A percentile compares a stretch with the other conserved stretches of the same genome.
Evolutionary conservation across 2,797 vertebrate species (phyloP).

Genomic region (Botia almorhae): DNA sequence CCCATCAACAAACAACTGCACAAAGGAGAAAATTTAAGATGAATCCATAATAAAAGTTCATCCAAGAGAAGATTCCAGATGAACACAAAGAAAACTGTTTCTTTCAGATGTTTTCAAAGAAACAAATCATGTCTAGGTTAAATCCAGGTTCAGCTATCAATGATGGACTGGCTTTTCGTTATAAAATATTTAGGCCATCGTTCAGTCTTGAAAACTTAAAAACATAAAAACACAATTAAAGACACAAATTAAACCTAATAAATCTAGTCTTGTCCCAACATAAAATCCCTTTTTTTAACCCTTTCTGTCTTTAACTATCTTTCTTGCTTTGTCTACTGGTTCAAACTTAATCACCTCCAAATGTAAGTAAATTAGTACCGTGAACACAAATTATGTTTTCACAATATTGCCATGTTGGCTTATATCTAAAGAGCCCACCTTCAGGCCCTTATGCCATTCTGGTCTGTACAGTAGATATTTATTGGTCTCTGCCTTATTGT

Average conservation of each 20-base stretch:
- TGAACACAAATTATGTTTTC: background rate
- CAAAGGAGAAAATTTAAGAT: slow-evolving; percentile 25
- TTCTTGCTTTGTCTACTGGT: background rate
- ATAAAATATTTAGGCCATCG: background rate
- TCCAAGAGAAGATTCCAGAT: background rate
- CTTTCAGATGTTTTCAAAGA: background rate
- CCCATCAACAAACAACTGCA: slow-evolving; percentile 89
- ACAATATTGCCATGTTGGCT: too few relatives aligned
- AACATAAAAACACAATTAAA: background rate
- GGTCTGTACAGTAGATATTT: too few relatives aligned
- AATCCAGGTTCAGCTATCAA: background rate
- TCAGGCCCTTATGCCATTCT: too few relatives aligned
- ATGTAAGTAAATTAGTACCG: background rate
- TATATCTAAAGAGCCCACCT: too few relatives aligned
- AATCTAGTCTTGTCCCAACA: background rate
- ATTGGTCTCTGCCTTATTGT: too few relatives aligned
- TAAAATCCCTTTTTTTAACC: background rate
- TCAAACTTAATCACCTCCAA: background rate
- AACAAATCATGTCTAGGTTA: background rate
- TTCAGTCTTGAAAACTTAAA: background rate
- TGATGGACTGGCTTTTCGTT: background rate
- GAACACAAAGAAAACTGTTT: too few relatives aligned
- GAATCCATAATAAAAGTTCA: background rate
- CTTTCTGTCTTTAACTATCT: background rate
- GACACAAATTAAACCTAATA: background rate